phyloP scores from a whole-genome alignment of 2,113 vertebrate genomes.

The Danionella cerebrum region DNA sequence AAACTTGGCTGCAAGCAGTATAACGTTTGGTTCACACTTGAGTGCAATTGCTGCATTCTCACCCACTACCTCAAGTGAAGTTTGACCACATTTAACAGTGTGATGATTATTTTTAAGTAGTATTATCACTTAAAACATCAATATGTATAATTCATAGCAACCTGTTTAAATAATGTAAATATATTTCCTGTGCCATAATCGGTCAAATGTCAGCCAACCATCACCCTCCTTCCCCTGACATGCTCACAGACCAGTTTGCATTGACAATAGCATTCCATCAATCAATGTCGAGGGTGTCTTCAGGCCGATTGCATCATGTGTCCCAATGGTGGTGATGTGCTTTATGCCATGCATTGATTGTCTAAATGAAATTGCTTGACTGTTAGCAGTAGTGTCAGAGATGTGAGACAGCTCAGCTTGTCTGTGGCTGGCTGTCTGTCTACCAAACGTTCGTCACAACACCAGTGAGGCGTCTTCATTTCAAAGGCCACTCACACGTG shows the following conservation, averaged over 20 bases:
- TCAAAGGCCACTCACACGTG: slow-evolving; percentile 4
- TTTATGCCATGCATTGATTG: slow-evolving; percentile 14
- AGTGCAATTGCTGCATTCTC: too few relatives aligned
- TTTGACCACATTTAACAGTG: too few relatives aligned
- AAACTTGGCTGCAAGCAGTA: too few relatives aligned
- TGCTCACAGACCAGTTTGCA: background rate
- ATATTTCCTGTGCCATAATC: background rate
- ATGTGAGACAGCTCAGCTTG: background rate
- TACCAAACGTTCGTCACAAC: background rate
- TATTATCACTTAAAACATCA: background rate
- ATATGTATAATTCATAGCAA: background rate
- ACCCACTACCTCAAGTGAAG: too few relatives aligned
- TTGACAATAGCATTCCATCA: background rate
- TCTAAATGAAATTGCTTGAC: slow-evolving; percentile 16
- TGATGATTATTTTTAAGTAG: background rate
- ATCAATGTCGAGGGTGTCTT: slow-evolving; percentile 4
- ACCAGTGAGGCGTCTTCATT: slow-evolving; percentile 1
- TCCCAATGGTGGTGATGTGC: background rate
- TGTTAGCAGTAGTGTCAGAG: background rate
- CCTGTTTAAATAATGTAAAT: slow-evolving; percentile 5
- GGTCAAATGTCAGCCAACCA: background rate
- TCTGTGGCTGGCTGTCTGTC: background rate
- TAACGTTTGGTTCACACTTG: too few relatives aligned
- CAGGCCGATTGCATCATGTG: background rate
- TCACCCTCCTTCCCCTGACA: too few relatives aligned